phyloP scores from a whole-genome alignment of 2,113 vertebrate genomes.

The Rhegmatorhina hoffmannsi region DNA sequence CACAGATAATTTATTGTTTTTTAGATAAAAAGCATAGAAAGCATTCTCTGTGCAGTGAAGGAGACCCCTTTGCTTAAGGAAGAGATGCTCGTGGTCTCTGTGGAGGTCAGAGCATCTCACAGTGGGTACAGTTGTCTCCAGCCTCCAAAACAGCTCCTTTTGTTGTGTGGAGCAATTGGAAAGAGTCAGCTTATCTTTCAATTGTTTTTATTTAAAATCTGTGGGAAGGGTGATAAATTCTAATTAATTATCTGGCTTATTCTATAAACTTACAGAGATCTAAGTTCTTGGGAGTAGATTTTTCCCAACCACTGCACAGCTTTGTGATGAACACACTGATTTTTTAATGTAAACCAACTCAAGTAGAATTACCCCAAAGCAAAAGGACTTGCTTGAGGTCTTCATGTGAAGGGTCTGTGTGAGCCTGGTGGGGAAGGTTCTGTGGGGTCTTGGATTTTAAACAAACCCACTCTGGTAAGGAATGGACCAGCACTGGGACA shows the following conservation, averaged over 20 bases:
- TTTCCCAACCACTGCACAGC: not conserved
- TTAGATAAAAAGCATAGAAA: not conserved
- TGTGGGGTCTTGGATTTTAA: not conserved
- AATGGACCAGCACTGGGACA: not conserved
- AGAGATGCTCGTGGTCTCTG: not conserved
- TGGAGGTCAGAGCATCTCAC: not conserved
- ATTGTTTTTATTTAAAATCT: not conserved
- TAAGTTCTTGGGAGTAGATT: not conserved
- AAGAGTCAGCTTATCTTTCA: not conserved
- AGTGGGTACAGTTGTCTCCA: not conserved
- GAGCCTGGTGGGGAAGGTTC: not conserved
- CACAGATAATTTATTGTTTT: not conserved
- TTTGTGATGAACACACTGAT: not conserved
- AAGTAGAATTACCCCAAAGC: not conserved
- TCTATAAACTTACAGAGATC: not conserved
- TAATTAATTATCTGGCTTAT: not conserved
- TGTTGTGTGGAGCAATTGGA: not conserved
- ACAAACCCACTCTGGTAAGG: not conserved
- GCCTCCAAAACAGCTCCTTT: rapidly evolving
- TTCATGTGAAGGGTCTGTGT: not conserved
- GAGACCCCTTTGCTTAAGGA: not conserved
- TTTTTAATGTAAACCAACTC: not conserved
- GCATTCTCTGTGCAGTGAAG: not conserved
- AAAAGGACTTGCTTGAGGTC: not conserved
- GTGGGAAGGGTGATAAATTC: not conserved